phyloP scores from a whole-genome alignment of 1,140 invertebrate genomes.

The Hycleus phaleratus region DNA sequence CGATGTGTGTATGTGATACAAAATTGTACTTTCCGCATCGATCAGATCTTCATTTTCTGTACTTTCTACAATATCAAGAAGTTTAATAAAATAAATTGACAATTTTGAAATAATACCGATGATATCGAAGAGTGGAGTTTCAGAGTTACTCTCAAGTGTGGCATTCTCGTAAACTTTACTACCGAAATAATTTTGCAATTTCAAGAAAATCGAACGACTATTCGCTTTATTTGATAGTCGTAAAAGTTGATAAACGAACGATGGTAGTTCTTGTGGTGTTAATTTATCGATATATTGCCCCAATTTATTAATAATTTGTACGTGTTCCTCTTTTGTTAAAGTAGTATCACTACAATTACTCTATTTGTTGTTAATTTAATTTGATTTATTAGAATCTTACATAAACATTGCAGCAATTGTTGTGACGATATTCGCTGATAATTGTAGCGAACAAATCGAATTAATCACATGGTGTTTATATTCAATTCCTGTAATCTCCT shows the following conservation, averaged over 20 bases:
- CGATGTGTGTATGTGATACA: constrained; percentile 49
- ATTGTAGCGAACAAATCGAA: constrained; percentile 38
- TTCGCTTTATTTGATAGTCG: constrained; percentile 39
- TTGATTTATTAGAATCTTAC: constrained; percentile 24
- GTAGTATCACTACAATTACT: constrained; percentile 31
- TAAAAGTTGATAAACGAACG: constrained; percentile 42
- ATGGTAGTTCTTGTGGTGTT: constrained; percentile 42
- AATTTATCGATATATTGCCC: constrained; percentile 39
- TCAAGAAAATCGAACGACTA: constrained; percentile 36
- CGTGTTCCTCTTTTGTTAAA: constrained; percentile 38
- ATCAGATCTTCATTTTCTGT: constrained; percentile 35
- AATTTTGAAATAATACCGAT: constrained; percentile 17
- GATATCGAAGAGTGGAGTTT: constrained; percentile 37
- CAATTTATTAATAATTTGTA: constrained; percentile 42
- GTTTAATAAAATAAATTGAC: too few relatives aligned
- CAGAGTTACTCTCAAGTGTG: constrained; percentile 16
- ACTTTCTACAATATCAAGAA: constrained; percentile 30
- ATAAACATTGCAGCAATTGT: constrained; percentile 43
- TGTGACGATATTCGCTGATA: constrained; percentile 39
- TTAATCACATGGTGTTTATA: constrained; percentile 38
- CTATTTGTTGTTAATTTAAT: neutral
- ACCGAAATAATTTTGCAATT: constrained; percentile 43
- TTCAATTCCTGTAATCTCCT: constrained; percentile 38
- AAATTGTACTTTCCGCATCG: constrained; percentile 47
- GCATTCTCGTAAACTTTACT: constrained; percentile 40